Percentiles rank a stretch among this genome's conserved stretches.
Conservation (phyloP, 2,888 invertebrate species). For the Pollenia angustigena region DNA sequence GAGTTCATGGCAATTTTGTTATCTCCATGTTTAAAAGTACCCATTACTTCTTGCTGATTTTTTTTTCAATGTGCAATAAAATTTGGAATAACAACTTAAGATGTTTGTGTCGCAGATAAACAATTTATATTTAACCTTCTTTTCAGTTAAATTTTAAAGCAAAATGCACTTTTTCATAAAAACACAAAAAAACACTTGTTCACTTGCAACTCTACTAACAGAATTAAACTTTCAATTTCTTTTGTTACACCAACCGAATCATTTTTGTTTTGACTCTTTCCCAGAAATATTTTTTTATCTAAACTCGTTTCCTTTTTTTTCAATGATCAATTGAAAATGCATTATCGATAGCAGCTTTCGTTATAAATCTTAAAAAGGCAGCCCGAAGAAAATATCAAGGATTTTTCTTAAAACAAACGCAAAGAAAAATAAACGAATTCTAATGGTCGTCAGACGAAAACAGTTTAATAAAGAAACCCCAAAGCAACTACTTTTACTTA, state of each 20-base stretch:
- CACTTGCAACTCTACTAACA: slow-evolving; percentile 8
- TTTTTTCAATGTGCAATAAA: too few species aligned
- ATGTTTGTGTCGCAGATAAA: too few species aligned
- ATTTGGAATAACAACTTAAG: too few species aligned
- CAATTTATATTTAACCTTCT: too few species aligned
- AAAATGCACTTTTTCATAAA: too few species aligned
- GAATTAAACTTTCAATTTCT: slow-evolving; percentile 67
- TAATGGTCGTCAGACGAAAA: slow-evolving; percentile 66
- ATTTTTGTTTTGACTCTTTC: slow-evolving; percentile 51
- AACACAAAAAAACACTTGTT: not conserved
- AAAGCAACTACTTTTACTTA: not conserved
- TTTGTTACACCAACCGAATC: slow-evolving; percentile 58
- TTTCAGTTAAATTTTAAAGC: too few species aligned
- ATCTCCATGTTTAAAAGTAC: too few species aligned
- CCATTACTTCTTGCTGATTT: too few species aligned
- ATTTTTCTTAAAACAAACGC: not conserved
- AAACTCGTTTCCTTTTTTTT: not conserved
- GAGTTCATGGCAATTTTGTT: too few species aligned
- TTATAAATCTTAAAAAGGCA: slow-evolving; percentile 51
- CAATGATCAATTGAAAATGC: slow-evolving; percentile 61
- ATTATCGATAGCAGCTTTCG: slow-evolving; percentile 47
- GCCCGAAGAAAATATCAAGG: slow-evolving; percentile 21
- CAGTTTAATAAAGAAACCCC: slow-evolving; percentile 48
- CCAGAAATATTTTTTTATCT: not conserved
- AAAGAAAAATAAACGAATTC: slow-evolving; percentile 2